phyloP scores from a whole-genome alignment of 1,140 invertebrate genomes.

The Drosophila ananassae region DNA sequence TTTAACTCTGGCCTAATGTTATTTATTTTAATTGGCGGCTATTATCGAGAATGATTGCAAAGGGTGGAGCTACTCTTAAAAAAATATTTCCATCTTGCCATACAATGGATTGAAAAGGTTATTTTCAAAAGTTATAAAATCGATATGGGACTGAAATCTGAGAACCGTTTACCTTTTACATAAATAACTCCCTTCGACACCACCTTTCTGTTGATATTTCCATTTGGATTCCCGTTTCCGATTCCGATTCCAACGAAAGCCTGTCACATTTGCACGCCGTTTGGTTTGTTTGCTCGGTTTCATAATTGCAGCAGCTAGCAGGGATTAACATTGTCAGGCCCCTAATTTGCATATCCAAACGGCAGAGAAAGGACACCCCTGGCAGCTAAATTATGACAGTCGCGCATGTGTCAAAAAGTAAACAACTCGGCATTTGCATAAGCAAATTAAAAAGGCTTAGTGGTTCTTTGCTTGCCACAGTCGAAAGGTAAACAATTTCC shows the following conservation, averaged over 20 bases:
- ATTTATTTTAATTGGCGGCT: constrained; percentile 56
- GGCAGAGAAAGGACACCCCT: constrained; percentile 9
- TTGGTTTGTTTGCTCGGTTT: constrained; percentile 61
- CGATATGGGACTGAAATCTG: background rate
- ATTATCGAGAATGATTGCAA: background rate
- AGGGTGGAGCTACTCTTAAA: background rate
- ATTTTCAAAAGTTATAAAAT: background rate
- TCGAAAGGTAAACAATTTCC: constrained; percentile 67
- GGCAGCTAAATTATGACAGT: constrained; percentile 41
- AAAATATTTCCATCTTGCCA: background rate
- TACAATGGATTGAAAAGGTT: background rate
- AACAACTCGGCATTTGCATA: constrained; percentile 81
- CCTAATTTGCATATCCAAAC: constrained; percentile 74
- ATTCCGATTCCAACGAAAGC: constrained; percentile 34
- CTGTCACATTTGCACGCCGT: constrained; percentile 79
- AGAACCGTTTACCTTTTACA: background rate
- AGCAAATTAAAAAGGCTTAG: constrained; percentile 78
- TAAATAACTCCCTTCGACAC: constrained; percentile 34
- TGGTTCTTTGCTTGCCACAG: constrained; percentile 44
- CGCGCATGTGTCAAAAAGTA: constrained; percentile 81
- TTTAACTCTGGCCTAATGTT: constrained; percentile 42
- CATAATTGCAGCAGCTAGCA: constrained; percentile 64
- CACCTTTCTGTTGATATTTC: constrained; percentile 33
- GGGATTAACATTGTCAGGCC: constrained; percentile 70
- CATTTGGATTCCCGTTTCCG: constrained; percentile 14